Percentiles rank a stretch among this genome's conserved stretches.
phyloP scores from a whole-genome alignment of 2,113 vertebrate genomes.

The Chaetura pelagica region DNA sequence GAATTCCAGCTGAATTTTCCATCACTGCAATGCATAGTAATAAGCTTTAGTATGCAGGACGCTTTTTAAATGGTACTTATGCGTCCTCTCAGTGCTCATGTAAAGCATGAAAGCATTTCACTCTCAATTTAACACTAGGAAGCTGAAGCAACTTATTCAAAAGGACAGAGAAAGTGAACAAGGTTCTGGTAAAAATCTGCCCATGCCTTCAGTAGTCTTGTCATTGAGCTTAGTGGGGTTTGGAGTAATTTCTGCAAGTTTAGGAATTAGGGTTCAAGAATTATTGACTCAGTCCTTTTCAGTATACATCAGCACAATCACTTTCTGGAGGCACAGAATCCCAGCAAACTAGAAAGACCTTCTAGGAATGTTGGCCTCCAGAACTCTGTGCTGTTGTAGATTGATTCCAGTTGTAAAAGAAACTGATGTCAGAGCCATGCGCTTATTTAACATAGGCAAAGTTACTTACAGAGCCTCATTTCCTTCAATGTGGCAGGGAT shows the following conservation, averaged over 20 bases:
- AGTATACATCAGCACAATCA: neutral
- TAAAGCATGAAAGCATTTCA: neutral
- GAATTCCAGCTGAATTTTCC: neutral
- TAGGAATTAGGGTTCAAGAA: neutral
- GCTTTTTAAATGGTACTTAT: neutral
- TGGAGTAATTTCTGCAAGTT: neutral
- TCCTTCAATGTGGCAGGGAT: neutral
- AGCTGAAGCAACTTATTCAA: neutral
- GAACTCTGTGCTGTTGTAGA: neutral
- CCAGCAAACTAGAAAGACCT: neutral
- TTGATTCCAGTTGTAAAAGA: neutral
- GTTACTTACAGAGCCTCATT: neutral
- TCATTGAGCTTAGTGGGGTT: neutral
- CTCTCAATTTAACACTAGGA: neutral
- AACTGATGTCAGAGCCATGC: slow-evolving; percentile 2
- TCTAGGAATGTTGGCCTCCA: neutral
- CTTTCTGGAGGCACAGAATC: neutral
- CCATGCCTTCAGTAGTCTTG: neutral
- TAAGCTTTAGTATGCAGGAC: neutral
- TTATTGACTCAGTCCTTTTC: neutral
- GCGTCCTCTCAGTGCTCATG: neutral
- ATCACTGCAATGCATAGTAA: neutral
- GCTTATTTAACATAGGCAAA: neutral
- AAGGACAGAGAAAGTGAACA: neutral
- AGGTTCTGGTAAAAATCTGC: neutral